phyloP scores from a whole-genome alignment of 2,888 invertebrate genomes.

The Metellina segmentata region DNA sequence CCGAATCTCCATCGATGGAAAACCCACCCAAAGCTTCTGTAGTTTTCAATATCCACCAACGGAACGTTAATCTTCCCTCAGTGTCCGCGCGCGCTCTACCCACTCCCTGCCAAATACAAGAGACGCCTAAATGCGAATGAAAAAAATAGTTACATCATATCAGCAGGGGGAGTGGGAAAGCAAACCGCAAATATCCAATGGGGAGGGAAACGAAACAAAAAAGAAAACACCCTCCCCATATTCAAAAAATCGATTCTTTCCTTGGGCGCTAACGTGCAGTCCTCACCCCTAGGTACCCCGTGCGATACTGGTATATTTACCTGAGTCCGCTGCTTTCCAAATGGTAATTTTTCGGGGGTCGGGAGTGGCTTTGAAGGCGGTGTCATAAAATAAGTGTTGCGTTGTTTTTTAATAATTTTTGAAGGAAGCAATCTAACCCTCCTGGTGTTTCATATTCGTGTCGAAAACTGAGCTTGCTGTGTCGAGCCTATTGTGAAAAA shows the following conservation, averaged over 20 bases:
- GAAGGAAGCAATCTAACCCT: too few relatives aligned
- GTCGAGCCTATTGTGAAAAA: too few relatives aligned
- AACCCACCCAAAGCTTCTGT: background rate
- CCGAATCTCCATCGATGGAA: too few relatives aligned
- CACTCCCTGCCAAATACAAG: slow-evolving; percentile 30
- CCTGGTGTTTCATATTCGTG: too few relatives aligned
- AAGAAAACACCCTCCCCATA: slow-evolving; percentile 15
- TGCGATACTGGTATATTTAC: slow-evolving; percentile 6
- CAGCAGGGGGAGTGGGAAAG: background rate
- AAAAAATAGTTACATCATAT: slow-evolving; percentile 45
- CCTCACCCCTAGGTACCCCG: background rate
- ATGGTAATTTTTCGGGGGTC: too few relatives aligned
- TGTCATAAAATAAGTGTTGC: too few relatives aligned
- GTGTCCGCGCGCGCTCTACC: background rate
- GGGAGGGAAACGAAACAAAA: slow-evolving; percentile 23
- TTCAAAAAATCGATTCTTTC: slow-evolving; percentile 66
- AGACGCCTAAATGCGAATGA: slow-evolving; percentile 8
- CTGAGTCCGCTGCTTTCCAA: background rate
- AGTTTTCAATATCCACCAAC: slow-evolving; percentile 26
- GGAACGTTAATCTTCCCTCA: slow-evolving; percentile 35
- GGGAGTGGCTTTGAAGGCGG: too few relatives aligned
- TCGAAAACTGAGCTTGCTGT: too few relatives aligned
- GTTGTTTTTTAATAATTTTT: too few relatives aligned
- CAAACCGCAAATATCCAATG: slow-evolving; percentile 42
- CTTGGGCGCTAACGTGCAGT: slow-evolving; percentile 1